Percentiles rank a stretch among this genome's conserved stretches.
Evolutionary conservation across 30 jellyfish, hydroid and myxozoan genomes (phyloP).

Genomic region (Haliclystus octoradiatus): DNA sequence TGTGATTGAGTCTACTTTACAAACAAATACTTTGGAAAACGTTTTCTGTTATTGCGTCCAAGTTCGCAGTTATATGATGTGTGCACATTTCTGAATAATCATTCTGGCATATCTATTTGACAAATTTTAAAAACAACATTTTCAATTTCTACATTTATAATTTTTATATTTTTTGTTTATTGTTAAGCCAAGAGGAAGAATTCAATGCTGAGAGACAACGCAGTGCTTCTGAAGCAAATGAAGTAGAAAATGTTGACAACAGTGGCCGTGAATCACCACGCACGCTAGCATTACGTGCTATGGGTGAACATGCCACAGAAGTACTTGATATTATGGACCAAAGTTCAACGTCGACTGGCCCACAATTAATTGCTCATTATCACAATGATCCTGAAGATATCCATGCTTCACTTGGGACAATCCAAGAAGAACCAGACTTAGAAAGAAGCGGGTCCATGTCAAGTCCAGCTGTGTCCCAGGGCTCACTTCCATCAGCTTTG

Average conservation of each 20-base stretch:
- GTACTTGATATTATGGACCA: constrained; percentile 33
- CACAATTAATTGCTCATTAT: neutral
- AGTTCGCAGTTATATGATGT: too few species aligned
- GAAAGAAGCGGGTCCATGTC: constrained; percentile 1
- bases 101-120: too few species aligned
- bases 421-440: neutral
- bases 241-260: constrained; percentile 1
- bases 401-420: neutral
- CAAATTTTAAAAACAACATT: too few species aligned
- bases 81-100: too few species aligned
- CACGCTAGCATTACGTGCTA: constrained; percentile 73
- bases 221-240: too few species aligned
- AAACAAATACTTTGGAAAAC: too few species aligned
- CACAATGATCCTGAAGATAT: neutral
- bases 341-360: neutral
- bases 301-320: constrained; percentile 75
- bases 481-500: neutral
- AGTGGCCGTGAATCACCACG: constrained; percentile 47
- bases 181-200: too few species aligned
- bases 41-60: too few species aligned
- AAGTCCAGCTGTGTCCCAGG: neutral
- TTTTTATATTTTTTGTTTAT: too few species aligned
- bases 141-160: too few species aligned
- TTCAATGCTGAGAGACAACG: too few species aligned
- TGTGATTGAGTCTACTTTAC: too few species aligned